A percentile compares a stretch with the other conserved stretches of the same genome.
Evolutionary conservation across 2,888 invertebrate species (phyloP).

Genomic region (Carpatolechia fugitivella): DNA sequence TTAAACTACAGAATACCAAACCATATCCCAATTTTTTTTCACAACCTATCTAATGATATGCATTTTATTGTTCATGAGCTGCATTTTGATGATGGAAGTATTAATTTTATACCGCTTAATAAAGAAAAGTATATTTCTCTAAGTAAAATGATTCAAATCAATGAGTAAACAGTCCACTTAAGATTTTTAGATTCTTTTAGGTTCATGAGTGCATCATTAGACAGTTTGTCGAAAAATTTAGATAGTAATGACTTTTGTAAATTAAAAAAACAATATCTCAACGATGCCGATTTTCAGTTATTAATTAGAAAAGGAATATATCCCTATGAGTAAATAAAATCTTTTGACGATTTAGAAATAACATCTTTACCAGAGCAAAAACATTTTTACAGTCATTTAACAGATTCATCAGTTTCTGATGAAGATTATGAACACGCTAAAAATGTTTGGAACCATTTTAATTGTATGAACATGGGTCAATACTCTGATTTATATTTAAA

Average conservation of each 20-base stretch:
- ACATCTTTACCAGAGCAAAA: slow-evolving; percentile 21
- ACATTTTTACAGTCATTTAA: slow-evolving; percentile 23
- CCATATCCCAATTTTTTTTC: slow-evolving; percentile 25
- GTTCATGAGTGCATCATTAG: slow-evolving; percentile 16
- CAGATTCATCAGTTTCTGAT: slow-evolving; percentile 17
- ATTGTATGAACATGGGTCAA: slow-evolving; percentile 29
- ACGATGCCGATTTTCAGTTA: slow-evolving; percentile 16
- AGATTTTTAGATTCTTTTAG: slow-evolving; percentile 22
- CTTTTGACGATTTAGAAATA: slow-evolving; percentile 20
- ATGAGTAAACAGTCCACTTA: background rate
- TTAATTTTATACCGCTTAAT: slow-evolving; percentile 31
- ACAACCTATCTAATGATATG: slow-evolving; percentile 31
- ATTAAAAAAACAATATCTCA: slow-evolving; percentile 13
- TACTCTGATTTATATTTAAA: slow-evolving; percentile 39
- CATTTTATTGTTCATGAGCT: slow-evolving; percentile 36
- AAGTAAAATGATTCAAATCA: slow-evolving; percentile 1
- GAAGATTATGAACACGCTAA: slow-evolving; percentile 29
- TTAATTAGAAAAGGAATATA: slow-evolving; percentile 27
- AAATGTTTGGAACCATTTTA: slow-evolving; percentile 34
- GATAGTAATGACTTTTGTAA: slow-evolving; percentile 17
- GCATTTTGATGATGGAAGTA: slow-evolving; percentile 23
- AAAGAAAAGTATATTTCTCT: slow-evolving; percentile 40
- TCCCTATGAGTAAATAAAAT: slow-evolving; percentile 30
- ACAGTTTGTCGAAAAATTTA: slow-evolving; percentile 15
- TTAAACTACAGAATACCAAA: background rate